Base-by-base conservation (phyloP, 2,888 invertebrate genomes). In the Rugalucina vietnamica region DNA sequence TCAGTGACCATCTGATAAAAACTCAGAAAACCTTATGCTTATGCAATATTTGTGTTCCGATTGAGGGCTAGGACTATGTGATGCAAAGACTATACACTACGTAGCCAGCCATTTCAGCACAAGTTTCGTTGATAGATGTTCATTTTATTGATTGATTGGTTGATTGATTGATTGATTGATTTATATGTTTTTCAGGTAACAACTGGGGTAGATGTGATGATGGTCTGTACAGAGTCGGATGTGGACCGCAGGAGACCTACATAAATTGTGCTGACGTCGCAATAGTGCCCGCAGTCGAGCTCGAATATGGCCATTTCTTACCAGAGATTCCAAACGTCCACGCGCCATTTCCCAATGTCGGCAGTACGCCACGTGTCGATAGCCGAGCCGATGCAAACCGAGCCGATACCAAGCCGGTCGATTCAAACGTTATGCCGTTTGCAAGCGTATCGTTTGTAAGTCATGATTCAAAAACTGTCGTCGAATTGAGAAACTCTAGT, bases 241-340 rank as follows among this genome's bases (percentile, higher is more conserved):
- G 87, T 60, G 87, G 87, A 10, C 85, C 87, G 0, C 87, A 87
- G 54, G 87, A 87, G 32, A 85, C 85, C 34, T 87, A 75, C 60
- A 81, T 54, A 65, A 87, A 87, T 77, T 87, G 87, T 32, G 87
- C 87, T 10, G 87, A 87, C 57, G 82, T 87, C 29, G 73, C 83
- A 5, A 85, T 87, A 49, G 85, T 82, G 65, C 76, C 79, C 3
- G 60, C 77, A 0, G 72, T 54, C 12, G 76, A 34, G 12, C 32
- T 34, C 8, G 65, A 65, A 34, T 65, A 65, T 34, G 34, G 21
- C 1, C 65, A 65, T 34, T 10, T 34, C 18, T 34, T 34, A 14
- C 65, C 34, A 18, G 3, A n/a, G 4, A 1, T 29, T 34, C 34
- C 32, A 34, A 32, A 32, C 1, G 14, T 34, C 34, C 34, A 32